Conservation (phyloP, 2,113 vertebrate species). For the Collichthys lucidus region DNA sequence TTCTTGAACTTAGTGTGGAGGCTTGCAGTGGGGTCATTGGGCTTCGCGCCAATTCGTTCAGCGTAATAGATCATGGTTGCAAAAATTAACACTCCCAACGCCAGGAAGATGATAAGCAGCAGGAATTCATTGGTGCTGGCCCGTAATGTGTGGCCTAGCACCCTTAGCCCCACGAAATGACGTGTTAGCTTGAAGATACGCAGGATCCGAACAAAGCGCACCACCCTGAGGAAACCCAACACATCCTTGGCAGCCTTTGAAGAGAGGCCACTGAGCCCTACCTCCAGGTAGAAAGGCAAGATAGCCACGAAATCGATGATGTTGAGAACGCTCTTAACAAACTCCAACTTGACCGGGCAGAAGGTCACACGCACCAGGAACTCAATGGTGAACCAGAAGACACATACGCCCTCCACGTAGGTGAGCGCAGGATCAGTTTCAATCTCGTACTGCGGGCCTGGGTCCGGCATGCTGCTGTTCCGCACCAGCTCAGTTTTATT, state of each 20-base stretch:
- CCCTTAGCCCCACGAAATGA: constrained; percentile 96
- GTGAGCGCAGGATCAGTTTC: constrained; percentile 96
- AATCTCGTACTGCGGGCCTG: constrained; percentile 91
- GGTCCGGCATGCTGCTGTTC: constrained; percentile 85
- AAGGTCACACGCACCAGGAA: constrained; percentile 96
- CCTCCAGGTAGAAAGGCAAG: constrained; percentile 96
- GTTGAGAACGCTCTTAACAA: constrained; percentile 95
- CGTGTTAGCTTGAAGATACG: constrained; percentile 99
- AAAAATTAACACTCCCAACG: constrained; percentile 96
- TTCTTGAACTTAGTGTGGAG: constrained; percentile 97
- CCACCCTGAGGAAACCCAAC: constrained; percentile 97
- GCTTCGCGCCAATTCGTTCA: constrained; percentile 93
- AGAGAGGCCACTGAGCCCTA: constrained; percentile 95
- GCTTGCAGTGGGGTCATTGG: constrained; percentile 93
- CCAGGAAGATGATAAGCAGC: constrained; percentile 97
- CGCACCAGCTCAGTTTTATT: constrained; percentile 92
- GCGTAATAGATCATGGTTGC: constrained; percentile 99
- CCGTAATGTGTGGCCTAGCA: constrained; percentile 95
- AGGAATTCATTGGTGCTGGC: constrained; percentile 98
- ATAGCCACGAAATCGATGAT: constrained; percentile 99
- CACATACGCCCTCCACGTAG: constrained; percentile 96
- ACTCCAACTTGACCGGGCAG: constrained; percentile 97
- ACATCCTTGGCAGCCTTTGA: constrained; percentile 98
- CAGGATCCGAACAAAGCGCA: constrained; percentile 97
- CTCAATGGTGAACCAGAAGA: constrained; percentile 98